phyloP scores from a whole-genome alignment of 2,113 vertebrate species.

The Climacteris rufus region DNA sequence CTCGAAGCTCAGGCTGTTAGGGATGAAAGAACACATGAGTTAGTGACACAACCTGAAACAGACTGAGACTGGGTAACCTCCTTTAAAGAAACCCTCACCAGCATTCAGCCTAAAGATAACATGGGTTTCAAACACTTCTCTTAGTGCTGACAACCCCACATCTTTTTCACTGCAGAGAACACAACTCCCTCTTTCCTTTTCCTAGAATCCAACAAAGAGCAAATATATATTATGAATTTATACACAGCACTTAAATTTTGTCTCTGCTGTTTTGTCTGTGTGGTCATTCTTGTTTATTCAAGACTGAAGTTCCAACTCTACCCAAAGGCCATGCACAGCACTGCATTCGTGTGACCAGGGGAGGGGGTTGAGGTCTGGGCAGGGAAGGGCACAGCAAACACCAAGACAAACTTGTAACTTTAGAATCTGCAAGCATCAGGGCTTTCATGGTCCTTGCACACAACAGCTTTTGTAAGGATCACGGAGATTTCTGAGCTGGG shows the following conservation, averaged over 20 bases:
- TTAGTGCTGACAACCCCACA: neutral
- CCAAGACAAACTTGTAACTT: neutral
- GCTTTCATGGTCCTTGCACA: neutral
- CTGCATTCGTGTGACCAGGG: neutral
- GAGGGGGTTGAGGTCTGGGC: neutral
- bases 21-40: neutral
- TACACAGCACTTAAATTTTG: neutral
- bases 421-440: neutral
- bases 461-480: neutral
- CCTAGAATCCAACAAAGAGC: neutral
- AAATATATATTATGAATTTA: neutral
- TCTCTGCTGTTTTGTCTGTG: neutral
- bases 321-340: neutral
- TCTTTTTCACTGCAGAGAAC: neutral
- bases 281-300: neutral
- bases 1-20: neutral
- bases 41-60: neutral
- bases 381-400: neutral
- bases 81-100: neutral
- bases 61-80: neutral
- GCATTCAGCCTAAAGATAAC: neutral
- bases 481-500: neutral
- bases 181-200: neutral
- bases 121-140: neutral
- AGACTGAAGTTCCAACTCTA: neutral